A percentile compares a stretch with the other conserved stretches of the same genome.
Conservation (phyloP, 2,888 invertebrate species). For the Tipula confusa region DNA sequence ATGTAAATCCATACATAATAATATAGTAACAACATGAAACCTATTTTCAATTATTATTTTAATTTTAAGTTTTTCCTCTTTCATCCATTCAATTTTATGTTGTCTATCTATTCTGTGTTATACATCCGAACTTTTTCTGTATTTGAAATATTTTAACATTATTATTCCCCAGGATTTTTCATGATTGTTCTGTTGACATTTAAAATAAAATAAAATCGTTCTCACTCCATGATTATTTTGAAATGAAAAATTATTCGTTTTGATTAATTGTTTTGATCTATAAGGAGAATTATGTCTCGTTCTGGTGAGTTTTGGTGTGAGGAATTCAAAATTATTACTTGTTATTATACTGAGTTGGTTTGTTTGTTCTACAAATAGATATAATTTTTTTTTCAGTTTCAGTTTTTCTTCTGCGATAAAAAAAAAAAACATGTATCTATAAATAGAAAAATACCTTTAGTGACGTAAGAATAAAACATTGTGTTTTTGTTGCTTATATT, state of each 20-base stretch:
- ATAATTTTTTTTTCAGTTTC: background rate
- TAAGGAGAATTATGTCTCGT: no score
- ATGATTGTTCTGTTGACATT: background rate
- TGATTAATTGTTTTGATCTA: background rate
- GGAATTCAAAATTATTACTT: background rate
- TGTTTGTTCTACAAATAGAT: conserved; percentile 3
- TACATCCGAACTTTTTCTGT: background rate
- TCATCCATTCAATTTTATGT: background rate
- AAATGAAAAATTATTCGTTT: background rate
- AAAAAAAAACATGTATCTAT: background rate
- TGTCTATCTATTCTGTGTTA: background rate
- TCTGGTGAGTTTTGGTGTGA: no score
- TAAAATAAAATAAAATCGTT: background rate
- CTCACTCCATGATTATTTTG: background rate
- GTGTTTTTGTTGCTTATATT: background rate
- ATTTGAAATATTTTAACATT: background rate
- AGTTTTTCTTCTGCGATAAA: background rate
- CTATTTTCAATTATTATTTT: background rate
- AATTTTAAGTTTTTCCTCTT: background rate
- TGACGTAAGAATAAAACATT: background rate
- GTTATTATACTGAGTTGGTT: background rate
- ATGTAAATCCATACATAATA: background rate
- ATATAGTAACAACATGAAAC: background rate
- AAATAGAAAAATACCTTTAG: background rate
- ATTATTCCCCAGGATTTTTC: background rate